Base-by-base conservation (phyloP, 2,113 vertebrate species). In the Odocoileus hemionus region DNA sequence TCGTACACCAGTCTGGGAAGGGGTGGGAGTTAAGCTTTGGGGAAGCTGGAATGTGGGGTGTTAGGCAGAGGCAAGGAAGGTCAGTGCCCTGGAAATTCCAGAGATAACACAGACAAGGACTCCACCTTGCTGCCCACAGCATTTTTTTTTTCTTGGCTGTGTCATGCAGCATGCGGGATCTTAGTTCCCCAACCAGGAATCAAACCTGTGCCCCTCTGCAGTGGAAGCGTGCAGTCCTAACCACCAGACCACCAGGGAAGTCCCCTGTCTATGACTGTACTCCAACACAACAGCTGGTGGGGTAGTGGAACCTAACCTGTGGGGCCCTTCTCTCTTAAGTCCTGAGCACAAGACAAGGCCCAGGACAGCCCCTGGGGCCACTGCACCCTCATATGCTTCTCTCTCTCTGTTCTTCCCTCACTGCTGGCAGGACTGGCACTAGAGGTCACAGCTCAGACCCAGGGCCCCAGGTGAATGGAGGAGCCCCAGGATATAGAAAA, bases 61-160 rank as follows among this genome's bases (percentile, higher is more conserved):
- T 96, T 91, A 98, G 96, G 98, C 95, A 97, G 94, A 98, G 97
- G 98, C 94, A 98, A 97, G 95, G 92, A 90, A 97, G 93, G 50
- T 86, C 54, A 80, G 78, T 74, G 50, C 87, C 97, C 67, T 94
- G 97, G 97, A 94, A 98, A 95, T 95, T 90, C 97, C 97, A 95
- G 2, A 36, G 97, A 96, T 98, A 95, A 98, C 87, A 74, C 2
- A 21, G 60, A 96, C 25, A 76, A 52, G 50, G 82, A 50, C 50
- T n/a, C 57, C 94, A 94, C 90, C 70, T 58, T 57, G 60, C 6
- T 80, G 78, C 60, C 76, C 70, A 54, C 14, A 12, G 50, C 15
- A 28, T 74, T 52, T 78, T 78, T 78, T 79, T 19, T 74, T 76
- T 76, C 43, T 25, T 6, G 21, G 76, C 30, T 30, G 16, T 52